These are phyloP conservation scores for Dallia pectoralis DNA, from an alignment of 2,797 vertebrate genomes.

Conservation along the genomic window DNA sequence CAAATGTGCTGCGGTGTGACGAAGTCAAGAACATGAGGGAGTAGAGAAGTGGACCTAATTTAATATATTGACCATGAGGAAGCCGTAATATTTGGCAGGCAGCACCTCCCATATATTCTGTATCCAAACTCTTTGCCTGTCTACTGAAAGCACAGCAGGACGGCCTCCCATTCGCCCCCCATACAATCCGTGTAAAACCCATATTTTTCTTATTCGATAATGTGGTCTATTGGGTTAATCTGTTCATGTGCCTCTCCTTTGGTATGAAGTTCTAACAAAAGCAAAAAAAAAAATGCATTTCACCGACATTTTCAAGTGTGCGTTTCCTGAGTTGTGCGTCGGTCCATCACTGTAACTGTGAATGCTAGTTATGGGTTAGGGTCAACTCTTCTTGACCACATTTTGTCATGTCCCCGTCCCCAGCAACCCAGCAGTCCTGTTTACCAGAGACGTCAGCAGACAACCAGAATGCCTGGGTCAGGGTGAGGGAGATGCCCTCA, in stretches of 20 bases:
- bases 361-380: not conserved
- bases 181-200: not conserved
- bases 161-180: not conserved
- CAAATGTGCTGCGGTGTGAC: constrained; percentile 45
- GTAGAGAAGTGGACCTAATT: not conserved
- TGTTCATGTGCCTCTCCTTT: not conserved
- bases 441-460: constrained; percentile 15
- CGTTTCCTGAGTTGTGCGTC: not conserved
- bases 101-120: not conserved
- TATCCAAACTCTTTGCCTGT: constrained; percentile 9
- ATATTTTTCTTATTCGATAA: not conserved
- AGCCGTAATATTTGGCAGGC: not conserved
- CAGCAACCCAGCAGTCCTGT: constrained; percentile 65
- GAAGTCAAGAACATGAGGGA: not conserved
- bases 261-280: not conserved
- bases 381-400: not conserved
- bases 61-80: not conserved
- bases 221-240: not conserved
- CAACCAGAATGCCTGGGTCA: constrained; percentile 39
- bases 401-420: constrained; percentile 16
- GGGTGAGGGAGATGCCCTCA: constrained; percentile 41
- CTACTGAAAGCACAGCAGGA: constrained; percentile 14
- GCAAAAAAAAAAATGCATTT: not conserved
- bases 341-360: not conserved
- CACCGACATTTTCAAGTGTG: no score